phyloP scores from a whole-genome alignment of 2,888 invertebrate species.

The Melipona beecheii region DNA sequence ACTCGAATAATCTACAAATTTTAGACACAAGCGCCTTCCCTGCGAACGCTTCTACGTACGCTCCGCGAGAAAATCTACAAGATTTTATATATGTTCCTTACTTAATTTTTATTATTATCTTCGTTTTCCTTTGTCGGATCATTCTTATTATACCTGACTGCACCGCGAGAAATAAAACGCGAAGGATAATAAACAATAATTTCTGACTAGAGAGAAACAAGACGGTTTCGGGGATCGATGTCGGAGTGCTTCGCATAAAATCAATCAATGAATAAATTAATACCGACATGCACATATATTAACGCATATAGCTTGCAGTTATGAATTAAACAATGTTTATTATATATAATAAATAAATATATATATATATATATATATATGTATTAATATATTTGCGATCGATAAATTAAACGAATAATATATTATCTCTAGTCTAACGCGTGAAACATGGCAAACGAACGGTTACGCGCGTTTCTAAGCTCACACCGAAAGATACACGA shows the following conservation, averaged over 20 bases:
- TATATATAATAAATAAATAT: too few species aligned
- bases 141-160: background rate
- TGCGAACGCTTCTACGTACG: too few species aligned
- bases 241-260: too few species aligned
- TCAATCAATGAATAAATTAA: too few species aligned
- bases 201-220: background rate
- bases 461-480: background rate
- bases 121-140: background rate
- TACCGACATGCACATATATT: too few species aligned
- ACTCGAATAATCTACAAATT: conserved; percentile 1
- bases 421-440: background rate
- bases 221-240: too few species aligned
- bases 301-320: too few species aligned
- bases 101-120: conserved; percentile 15
- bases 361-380: background rate
- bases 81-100: background rate
- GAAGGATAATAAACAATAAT: background rate
- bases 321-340: background rate
- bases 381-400: background rate
- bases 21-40: background rate
- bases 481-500: background rate
- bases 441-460: background rate
- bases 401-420: background rate
- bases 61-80: background rate
- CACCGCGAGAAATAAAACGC: too few species aligned